phyloP scores from a whole-genome alignment of 1,140 invertebrate genomes.

The Phymastichus coffea region DNA sequence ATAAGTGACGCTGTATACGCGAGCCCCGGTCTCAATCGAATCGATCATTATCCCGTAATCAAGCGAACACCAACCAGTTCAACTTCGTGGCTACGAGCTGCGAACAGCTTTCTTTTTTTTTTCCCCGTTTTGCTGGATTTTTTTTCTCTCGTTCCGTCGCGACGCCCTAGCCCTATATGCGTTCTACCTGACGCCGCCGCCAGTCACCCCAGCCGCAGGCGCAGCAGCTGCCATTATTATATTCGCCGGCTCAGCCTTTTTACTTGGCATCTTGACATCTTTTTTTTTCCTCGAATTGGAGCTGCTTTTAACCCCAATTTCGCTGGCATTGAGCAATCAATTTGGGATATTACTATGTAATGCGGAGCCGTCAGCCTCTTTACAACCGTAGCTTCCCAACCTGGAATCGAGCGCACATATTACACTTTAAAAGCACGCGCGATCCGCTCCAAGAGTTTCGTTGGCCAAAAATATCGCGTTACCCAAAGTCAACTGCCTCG shows the following conservation, averaged over 20 bases:
- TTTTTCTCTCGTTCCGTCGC: slow-evolving; percentile 18
- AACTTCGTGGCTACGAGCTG: slow-evolving; percentile 22
- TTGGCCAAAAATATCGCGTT: too few species aligned
- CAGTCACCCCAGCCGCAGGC: slow-evolving; percentile 10
- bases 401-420: too few species aligned
- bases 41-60: slow-evolving; percentile 53
- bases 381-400: too few species aligned
- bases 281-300: slow-evolving; percentile 42
- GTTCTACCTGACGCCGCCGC: too few species aligned
- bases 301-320: slow-evolving; percentile 49
- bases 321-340: slow-evolving; percentile 43
- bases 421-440: too few species aligned
- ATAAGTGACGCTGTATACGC: too few species aligned
- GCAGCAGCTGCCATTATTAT: slow-evolving; percentile 32
- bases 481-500: too few species aligned
- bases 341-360: slow-evolving; percentile 34
- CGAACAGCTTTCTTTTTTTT: slow-evolving; percentile 21
- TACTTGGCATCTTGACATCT: slow-evolving; percentile 38
- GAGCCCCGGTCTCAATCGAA: slow-evolving; percentile 48
- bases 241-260: slow-evolving; percentile 28
- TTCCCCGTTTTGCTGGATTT: too few species aligned
- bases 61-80: slow-evolving; percentile 45
- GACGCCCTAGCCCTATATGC: too few species aligned
- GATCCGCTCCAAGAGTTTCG: too few species aligned
- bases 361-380: too few species aligned